Conservation (phyloP, 2,113 vertebrate species). For the Ctenomys sociabilis region DNA sequence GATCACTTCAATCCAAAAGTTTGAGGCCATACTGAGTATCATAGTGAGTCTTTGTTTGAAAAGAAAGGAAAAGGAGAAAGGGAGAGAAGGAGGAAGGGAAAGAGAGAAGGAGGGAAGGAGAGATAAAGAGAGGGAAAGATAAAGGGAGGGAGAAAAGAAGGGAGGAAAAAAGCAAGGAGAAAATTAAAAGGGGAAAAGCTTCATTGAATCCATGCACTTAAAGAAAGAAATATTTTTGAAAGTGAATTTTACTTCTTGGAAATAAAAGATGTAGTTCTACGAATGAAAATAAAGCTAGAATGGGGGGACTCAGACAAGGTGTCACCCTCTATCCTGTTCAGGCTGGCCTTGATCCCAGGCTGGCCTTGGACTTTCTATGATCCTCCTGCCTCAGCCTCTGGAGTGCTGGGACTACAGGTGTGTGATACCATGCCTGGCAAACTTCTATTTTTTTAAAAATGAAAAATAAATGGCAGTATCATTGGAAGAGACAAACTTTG, state of each 20-base stretch:
- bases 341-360: not conserved
- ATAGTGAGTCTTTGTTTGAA: not conserved
- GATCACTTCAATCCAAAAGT: not conserved
- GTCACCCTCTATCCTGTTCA: not conserved
- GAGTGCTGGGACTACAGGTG: not conserved
- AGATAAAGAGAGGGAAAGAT: not conserved
- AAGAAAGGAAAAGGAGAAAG: too few relatives aligned
- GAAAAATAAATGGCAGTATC: not conserved
- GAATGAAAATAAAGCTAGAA: not conserved
- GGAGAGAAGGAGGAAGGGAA: too few relatives aligned
- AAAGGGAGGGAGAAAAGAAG: not conserved
- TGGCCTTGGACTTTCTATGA: not conserved
- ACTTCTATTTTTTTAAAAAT: not conserved
- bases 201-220: not conserved
- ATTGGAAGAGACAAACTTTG: constrained; percentile 35
- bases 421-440: not conserved
- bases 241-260: not conserved
- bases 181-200: not conserved
- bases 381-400: not conserved
- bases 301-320: not conserved
- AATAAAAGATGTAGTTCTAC: not conserved
- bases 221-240: not conserved
- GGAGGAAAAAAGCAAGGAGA: not conserved
- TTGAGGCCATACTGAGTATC: not conserved
- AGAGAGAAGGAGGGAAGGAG: not conserved